phyloP scores from a whole-genome alignment of 2,797 vertebrate genomes.

The Lycodopsis pacificus region DNA sequence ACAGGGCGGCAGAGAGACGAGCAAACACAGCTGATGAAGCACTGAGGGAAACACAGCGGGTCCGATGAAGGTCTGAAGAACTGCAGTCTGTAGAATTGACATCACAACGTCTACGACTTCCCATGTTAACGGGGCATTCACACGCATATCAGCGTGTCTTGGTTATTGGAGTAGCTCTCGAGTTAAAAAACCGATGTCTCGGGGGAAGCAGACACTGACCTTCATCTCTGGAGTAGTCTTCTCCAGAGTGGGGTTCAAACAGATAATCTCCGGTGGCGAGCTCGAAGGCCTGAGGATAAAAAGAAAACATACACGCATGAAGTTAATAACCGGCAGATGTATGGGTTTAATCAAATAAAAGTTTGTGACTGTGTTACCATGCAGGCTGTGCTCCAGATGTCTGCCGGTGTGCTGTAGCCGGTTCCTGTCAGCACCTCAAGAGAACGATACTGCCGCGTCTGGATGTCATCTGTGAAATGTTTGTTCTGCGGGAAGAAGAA shows the following conservation, averaged over 20 bases:
- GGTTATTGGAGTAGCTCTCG: rapidly evolving
- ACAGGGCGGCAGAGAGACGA: constrained; percentile 12
- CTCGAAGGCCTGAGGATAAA: constrained; percentile 90
- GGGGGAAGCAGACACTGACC: constrained; percentile 72
- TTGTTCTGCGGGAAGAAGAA: constrained; percentile 84
- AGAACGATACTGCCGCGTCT: constrained; percentile 93
- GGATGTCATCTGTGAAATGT: constrained; percentile 96
- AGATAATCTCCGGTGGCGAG: constrained; percentile 97
- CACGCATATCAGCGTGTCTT: neutral
- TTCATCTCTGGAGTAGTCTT: constrained; percentile 98
- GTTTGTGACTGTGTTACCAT: constrained; percentile 82
- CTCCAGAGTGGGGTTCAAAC: constrained; percentile 97
- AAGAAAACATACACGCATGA: neutral
- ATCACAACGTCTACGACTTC: neutral
- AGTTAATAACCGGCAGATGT: neutral
- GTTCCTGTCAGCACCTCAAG: constrained; percentile 92
- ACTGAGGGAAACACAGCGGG: neutral
- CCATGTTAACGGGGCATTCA: neutral
- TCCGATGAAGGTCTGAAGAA: neutral
- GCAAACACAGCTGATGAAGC: constrained; percentile 23
- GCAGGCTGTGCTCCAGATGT: constrained; percentile 96
- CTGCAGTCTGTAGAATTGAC: neutral
- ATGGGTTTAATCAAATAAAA: neutral
- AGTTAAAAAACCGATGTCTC: neutral
- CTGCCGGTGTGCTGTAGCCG: constrained; percentile 90